Evolutionary conservation across 2,888 invertebrate genomes (phyloP).

Genomic region (Cyrtodaria siliqua): DNA sequence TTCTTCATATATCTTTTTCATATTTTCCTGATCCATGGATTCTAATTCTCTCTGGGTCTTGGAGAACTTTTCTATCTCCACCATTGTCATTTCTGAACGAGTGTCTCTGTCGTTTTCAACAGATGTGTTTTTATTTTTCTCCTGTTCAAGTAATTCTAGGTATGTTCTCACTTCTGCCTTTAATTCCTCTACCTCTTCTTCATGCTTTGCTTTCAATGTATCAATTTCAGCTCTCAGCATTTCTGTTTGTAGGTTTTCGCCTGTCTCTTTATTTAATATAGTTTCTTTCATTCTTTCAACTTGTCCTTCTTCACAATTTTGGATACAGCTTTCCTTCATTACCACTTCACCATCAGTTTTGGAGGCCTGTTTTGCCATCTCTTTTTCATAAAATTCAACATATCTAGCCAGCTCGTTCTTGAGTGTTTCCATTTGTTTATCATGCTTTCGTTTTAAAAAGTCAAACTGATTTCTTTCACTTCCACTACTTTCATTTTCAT

Average conservation of each 20-base stretch:
- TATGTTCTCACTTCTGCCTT: not conserved
- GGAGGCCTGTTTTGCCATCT: not conserved
- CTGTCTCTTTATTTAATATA: no score
- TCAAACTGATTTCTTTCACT: no score
- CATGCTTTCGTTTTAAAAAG: no score
- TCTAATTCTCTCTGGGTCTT: conserved; percentile 17
- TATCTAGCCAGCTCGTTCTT: conserved; percentile 8
- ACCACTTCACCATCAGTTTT: no score
- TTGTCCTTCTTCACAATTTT: no score
- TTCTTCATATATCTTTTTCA: conserved; percentile 31
- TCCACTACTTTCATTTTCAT: conserved; percentile 4
- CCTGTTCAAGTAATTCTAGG: conserved; percentile 13
- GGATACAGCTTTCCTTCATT: no score
- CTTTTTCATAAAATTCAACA: conserved; percentile 1
- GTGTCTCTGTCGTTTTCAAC: not conserved
- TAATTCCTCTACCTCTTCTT: not conserved
- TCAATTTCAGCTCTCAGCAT: conserved; percentile 8
- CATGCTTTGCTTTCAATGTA: conserved; percentile 2
- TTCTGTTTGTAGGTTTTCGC: conserved; percentile 2
- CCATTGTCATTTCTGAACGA: no score
- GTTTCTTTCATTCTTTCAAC: no score
- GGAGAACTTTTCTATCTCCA: not conserved
- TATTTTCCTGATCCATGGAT: conserved; percentile 10
- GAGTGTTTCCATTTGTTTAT: not conserved
- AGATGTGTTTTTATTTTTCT: conserved; percentile 1